These are phyloP conservation scores for Spatula versicolor DNA, from an alignment of 2,797 vertebrate genomes.

Conservation along the genomic window DNA sequence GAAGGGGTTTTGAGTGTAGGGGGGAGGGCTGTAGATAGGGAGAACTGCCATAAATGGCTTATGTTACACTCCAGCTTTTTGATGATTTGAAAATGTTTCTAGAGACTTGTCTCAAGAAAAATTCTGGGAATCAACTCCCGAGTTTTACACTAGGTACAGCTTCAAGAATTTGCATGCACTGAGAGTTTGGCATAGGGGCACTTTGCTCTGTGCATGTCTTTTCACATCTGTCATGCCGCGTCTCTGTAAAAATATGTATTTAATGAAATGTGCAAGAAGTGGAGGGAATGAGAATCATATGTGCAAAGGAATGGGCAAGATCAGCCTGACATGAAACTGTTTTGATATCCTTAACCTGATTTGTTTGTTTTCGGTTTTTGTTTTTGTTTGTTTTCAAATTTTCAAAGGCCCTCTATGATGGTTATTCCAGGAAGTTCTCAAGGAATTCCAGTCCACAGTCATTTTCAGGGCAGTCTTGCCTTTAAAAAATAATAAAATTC, in stretches of 20 bases:
- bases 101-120: neutral
- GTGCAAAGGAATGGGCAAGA: neutral
- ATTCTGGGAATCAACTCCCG: accelerated
- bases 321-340: neutral
- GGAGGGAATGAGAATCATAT: conserved; percentile 3
- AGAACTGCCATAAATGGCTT: neutral
- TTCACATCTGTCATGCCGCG: neutral
- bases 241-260: neutral
- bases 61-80: neutral
- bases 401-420: neutral
- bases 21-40: neutral
- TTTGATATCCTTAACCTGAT: neutral
- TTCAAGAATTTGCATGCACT: neutral
- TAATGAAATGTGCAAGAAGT: neutral
- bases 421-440: neutral
- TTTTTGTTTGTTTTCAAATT: neutral
- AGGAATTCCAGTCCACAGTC: neutral
- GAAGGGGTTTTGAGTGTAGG: neutral
- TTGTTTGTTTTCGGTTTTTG: neutral
- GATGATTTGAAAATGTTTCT: neutral
- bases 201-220: neutral
- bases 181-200: neutral
- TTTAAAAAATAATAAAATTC: neutral
- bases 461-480: neutral
- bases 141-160: neutral